These are phyloP conservation scores for Craseonycteris thonglongyai DNA, from an alignment of 2,113 vertebrate genomes.

Conservation along the genomic window DNA sequence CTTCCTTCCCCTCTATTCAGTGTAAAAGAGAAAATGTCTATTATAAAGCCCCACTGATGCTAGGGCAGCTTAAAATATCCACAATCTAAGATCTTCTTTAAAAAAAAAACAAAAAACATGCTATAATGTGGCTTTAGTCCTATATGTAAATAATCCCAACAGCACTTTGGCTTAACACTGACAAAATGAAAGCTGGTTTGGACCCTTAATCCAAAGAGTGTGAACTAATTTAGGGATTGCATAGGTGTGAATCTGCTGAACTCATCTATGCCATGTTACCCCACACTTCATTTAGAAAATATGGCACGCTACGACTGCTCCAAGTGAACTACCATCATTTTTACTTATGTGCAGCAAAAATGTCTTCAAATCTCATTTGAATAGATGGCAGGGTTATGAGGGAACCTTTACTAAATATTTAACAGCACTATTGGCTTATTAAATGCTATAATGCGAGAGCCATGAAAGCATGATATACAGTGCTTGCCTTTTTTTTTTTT, in stretches of 20 bases:
- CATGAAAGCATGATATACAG: conserved; percentile 63
- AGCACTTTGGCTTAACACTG: conserved; percentile 22
- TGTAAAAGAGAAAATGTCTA: conserved; percentile 33
- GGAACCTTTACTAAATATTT: conserved; percentile 77
- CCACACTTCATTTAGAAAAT: conserved; percentile 65
- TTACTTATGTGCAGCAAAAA: conserved; percentile 71
- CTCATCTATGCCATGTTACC: conserved; percentile 30
- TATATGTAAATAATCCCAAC: conserved; percentile 55
- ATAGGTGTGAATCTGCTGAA: conserved; percentile 51
- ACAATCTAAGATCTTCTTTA: not conserved
- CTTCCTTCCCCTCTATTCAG: not conserved
- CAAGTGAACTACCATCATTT: conserved; percentile 55
- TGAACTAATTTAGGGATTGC: conserved; percentile 50
- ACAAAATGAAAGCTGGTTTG: conserved; percentile 52
- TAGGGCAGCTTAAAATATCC: conserved; percentile 30
- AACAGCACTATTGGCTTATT: conserved; percentile 71
- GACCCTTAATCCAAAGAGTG: conserved; percentile 44
- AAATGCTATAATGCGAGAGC: conserved; percentile 66
- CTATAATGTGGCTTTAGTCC: conserved; percentile 30
- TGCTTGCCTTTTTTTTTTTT: conserved; percentile 49
- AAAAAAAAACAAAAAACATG: not conserved
- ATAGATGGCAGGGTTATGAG: conserved; percentile 63
- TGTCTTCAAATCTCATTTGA: conserved; percentile 72
- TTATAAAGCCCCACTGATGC: not conserved
- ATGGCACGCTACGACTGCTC: conserved; percentile 23